These are phyloP conservation scores for Girardia tigrina DNA, from an alignment of 2,888 invertebrate genomes.

Conservation along the genomic window DNA sequence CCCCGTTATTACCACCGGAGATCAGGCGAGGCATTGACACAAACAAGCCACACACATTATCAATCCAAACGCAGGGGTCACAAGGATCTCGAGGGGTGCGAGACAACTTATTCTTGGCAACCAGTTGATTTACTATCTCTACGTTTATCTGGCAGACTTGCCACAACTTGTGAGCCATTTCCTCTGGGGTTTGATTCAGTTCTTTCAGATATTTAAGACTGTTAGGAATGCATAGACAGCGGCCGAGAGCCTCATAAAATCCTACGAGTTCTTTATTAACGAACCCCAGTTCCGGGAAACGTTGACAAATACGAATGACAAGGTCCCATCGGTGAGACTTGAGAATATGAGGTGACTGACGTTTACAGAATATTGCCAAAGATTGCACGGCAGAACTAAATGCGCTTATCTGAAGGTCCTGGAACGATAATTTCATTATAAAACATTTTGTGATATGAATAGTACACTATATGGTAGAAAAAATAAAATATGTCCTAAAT, in stretches of 20 bases:
- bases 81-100: neutral
- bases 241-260: neutral
- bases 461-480: no score
- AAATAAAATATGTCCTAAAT: no score
- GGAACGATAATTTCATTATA: no score
- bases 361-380: neutral
- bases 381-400: neutral
- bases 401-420: neutral
- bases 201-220: neutral
- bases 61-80: conserved; percentile 31
- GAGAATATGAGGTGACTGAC: neutral
- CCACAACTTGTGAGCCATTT: neutral
- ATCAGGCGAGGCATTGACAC: neutral
- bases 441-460: no score
- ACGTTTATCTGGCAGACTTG: conserved; percentile 1
- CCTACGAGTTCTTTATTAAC: neutral
- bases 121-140: neutral
- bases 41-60: neutral
- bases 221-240: neutral
- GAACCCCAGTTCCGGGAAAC: neutral
- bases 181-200: neutral
- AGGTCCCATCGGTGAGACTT: neutral
- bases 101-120: neutral
- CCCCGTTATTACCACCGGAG: neutral
- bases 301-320: neutral